Evolutionary conservation across 1,140 invertebrate species (phyloP), one percentile per base, ranked within the genome.

Genomic region (Parapsyche elsis): DNA sequence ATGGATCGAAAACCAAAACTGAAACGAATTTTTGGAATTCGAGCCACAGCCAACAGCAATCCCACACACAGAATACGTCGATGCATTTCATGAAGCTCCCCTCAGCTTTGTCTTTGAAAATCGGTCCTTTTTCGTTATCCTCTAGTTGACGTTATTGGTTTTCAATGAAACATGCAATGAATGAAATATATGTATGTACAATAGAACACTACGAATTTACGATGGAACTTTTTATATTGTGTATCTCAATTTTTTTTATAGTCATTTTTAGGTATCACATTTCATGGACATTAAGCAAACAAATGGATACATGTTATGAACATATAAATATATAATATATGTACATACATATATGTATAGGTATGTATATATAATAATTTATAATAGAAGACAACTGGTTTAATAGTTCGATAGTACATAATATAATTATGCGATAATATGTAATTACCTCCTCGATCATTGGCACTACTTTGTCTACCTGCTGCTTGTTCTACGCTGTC

Each of bases 401-500:
- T 30, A 75, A 57, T 14, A 24, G 19, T 67, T 30, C 9, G 26
- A 67, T 67, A 26, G 24, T 23, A 26, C 23, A 67, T n/a, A n/a
- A n/a, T n/a, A 23, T 67, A 10, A 67, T 23, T 67, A 16, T n/a
- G 21, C 14, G 64, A 30, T 67, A 23, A 67, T n/a, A n/a, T n/a
- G n/a, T 67, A 67, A 67, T 83, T 94, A 97, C 96, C 95, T 93
- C 94, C 95, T 89, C 94, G 90, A 83, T 97, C 95, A 85, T 94
- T 95, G 53, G 92, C 92, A 87, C 92, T 91, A 88, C 95, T 97
- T 84, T 94, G 93, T 85, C 94, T 91, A 81, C 94, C 95, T 81
- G 95, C 95, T 38, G 96, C 97, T 90, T 98, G 96, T 87, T 98
- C 97, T 83, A 99, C 97, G 82, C 99, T 98, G 87, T 99, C 97